Base-by-base conservation (phyloP, 2,797 vertebrate species). In the Setipinna tenuifilis region DNA sequence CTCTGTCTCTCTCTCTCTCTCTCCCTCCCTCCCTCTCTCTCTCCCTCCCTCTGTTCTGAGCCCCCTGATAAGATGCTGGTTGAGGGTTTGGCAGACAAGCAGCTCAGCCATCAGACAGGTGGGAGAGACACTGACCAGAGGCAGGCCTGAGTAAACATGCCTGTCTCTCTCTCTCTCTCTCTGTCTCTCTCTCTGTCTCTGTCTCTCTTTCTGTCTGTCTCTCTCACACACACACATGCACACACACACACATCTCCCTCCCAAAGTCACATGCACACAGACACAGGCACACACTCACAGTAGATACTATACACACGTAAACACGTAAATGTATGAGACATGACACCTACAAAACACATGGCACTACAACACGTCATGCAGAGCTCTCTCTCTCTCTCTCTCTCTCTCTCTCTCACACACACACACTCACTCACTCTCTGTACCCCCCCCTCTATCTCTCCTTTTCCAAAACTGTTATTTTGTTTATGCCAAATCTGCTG, bases 151-250 rank as follows among this genome's bases (percentile, higher is more conserved):
- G 11, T 25, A 65, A 6, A 65, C 61, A 31, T 78, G 44, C 31
- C 62, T 17, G 23, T 75, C 81, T 81, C 84, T 89, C 58, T 23
- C 25, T 75, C 68, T 75, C 25, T 28, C 68, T 91, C 71, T 25
- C 90, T 91, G 88, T 86, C 61, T 87, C 85, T 14, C 14, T 90
- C 84, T 85, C 90, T 89, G 4, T 48, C 46, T 48, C 46, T 48
- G 4, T 48, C 46, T 48, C 10, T 48, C 46, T 48, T 10, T 48
- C 46, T 48, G 46, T 48, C 46, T 48, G 4, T 48, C 46, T 48
- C 46, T 48, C 46, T 48, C 35, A 41, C 35, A 41, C 35, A 41
- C 35, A 41, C 35, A 41, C 35, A 41, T 5, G 5, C 35, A 41
- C 35, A 41, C 35, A 41, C 35, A 41, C 35, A 41, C 35, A 41